Conservation (phyloP, 2,888 invertebrate genomes). For the Cinara cedri region DNA sequence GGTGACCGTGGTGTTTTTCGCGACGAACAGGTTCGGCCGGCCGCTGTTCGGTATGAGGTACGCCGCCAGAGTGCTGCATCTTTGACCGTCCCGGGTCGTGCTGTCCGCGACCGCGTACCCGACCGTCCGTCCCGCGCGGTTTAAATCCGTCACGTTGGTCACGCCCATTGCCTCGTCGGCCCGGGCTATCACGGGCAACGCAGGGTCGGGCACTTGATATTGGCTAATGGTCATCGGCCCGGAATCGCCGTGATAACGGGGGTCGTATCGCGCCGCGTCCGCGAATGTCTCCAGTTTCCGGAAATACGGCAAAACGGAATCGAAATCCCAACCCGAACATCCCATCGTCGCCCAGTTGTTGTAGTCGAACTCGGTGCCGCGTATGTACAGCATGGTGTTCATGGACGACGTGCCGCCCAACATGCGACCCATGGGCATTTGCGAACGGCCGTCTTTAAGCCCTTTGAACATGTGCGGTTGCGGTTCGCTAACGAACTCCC, state of each 20-base stretch:
- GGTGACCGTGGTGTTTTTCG: no score
- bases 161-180: conserved; percentile 63
- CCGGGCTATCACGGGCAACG: conserved; percentile 63
- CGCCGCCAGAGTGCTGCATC: conserved; percentile 67
- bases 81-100: conserved; percentile 61
- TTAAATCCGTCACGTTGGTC: no score
- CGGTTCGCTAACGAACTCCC: conserved; percentile 66
- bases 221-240: conserved; percentile 63
- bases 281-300: conserved; percentile 64
- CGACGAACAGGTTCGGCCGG: conserved; percentile 62
- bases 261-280: conserved; percentile 62
- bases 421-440: conserved; percentile 65
- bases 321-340: conserved; percentile 67
- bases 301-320: conserved; percentile 63
- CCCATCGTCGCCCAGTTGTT: conserved; percentile 70
- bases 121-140: conserved; percentile 60
- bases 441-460: no score
- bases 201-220: conserved; percentile 62
- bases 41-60: conserved; percentile 64
- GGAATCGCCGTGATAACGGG: conserved; percentile 63
- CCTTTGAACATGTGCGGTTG: conserved; percentile 62
- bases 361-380: conserved; percentile 73
- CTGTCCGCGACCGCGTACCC: conserved; percentile 60
- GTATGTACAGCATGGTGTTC: conserved; percentile 65
- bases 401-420: conserved; percentile 60